Conservation (phyloP, 2,113 vertebrate genomes). For the Dinomys branickii region DNA sequence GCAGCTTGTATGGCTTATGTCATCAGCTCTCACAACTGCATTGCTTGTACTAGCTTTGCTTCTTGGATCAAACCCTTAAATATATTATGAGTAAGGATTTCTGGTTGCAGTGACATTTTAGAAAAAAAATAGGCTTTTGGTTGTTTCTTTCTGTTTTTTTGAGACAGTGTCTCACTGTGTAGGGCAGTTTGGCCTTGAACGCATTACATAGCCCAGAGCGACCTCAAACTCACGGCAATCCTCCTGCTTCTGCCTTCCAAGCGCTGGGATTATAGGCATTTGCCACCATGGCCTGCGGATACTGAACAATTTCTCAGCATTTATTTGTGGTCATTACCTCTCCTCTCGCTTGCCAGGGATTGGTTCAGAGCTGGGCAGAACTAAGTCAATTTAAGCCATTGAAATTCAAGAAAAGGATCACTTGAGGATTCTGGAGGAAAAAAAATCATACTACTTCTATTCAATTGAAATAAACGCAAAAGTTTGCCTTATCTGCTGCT, state of each 20-base stretch:
- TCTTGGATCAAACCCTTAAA: neutral
- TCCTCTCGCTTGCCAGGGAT: neutral
- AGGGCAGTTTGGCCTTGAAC: neutral
- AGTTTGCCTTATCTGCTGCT: neutral
- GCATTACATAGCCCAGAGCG: neutral
- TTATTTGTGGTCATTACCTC: neutral
- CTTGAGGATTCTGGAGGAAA: slow-evolving; percentile 30
- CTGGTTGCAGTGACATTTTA: slow-evolving; percentile 23
- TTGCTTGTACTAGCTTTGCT: neutral
- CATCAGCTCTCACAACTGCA: neutral
- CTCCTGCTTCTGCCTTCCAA: neutral
- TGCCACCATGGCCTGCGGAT: neutral
- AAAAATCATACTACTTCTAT: neutral
- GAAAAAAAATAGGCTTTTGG: neutral
- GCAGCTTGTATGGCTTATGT: neutral
- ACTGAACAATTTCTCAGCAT: neutral
- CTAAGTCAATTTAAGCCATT: neutral
- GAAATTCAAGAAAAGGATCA: neutral
- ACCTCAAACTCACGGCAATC: neutral
- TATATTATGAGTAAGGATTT: neutral
- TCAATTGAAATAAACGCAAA: slow-evolving; percentile 34
- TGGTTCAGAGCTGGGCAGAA: slow-evolving; percentile 21
- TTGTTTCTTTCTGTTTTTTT: neutral
- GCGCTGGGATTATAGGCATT: neutral
- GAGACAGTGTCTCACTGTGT: neutral